Evolutionary conservation across 2,888 invertebrate species (phyloP), one percentile per base, ranked within the genome.

Genomic region (Cephus pygmeus): DNA sequence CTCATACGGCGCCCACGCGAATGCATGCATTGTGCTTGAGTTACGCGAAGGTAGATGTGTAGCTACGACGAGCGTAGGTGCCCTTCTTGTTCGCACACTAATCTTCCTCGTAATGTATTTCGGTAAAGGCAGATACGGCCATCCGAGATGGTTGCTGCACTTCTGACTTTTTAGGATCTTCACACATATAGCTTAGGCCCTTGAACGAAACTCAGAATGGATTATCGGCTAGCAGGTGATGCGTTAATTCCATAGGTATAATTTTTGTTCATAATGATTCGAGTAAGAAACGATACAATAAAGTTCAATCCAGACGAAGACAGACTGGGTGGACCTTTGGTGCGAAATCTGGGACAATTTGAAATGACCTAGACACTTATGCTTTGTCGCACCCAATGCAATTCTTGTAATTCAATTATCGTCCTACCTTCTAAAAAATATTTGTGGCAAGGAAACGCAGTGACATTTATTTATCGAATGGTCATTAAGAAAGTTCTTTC

Each of bases 191-290:
- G 56, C 9, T 56, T 9, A 9, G 56, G 56, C 56, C 23, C 9
- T 35, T 33, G 34, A 69, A 69, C 56, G 40, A 76, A 87, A 87
- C 85, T 88, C 88, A 84, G 79, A 81, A 81, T 81, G 85, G 85
- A 87, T 87, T 87, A 88, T 88, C 84, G 87, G 83, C 82, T 87
- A 81, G 84, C 82, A 75, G 79, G 85, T 86, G 88, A 88, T 88
- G 87, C 86, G 88, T 88, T 86, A 84, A 30, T 15, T 56, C 23
- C 23, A 56, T 56, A 56, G 2, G 23, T 1, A 23, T 56, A 56
- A 56, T 9, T 56, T 23, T 56, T 9, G 0, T 2, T 23, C 23
- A 9, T 9, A 23, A 23, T 23, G 6, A 56, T 9, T 56, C 1
- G 23, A 56, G 56, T 56, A 23, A 9, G 56, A 56, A 56, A 56